Evolutionary conservation across 2,888 invertebrate species (phyloP).

Genomic region (Siphonodentalium dalli): DNA sequence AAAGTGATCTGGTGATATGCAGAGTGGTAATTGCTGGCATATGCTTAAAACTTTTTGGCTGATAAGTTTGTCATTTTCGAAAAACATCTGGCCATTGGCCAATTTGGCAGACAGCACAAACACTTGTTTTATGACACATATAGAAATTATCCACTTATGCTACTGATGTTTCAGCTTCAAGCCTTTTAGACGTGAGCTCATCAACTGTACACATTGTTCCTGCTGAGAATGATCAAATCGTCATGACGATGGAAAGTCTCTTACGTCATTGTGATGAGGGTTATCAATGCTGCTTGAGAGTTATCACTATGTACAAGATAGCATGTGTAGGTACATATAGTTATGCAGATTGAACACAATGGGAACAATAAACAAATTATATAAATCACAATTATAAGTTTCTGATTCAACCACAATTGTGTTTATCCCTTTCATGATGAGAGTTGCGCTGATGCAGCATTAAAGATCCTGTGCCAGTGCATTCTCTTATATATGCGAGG

Average conservation of each 20-base stretch:
- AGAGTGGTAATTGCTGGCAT: no score
- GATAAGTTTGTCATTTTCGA: no score
- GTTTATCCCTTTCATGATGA: background rate
- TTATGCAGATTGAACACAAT: background rate
- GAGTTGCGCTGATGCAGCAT: background rate
- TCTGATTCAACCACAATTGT: background rate
- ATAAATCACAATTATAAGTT: no score
- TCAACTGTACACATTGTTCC: conserved; percentile 34
- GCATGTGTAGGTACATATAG: conserved; percentile 46
- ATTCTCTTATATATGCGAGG: background rate
- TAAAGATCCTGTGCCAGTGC: background rate
- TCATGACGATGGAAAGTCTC: conserved; percentile 47
- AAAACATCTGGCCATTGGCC: no score
- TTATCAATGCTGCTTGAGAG: conserved; percentile 44
- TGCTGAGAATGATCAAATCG: conserved; percentile 38
- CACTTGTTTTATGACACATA: no score
- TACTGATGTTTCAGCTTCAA: conserved; percentile 34
- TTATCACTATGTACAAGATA: conserved; percentile 55
- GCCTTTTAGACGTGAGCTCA: conserved; percentile 30
- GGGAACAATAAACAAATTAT: background rate
- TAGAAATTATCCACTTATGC: no score
- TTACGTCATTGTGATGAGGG: conserved; percentile 41
- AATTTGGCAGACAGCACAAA: no score
- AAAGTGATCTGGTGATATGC: no score
- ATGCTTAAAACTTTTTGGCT: background rate